A percentile compares a stretch with the other conserved stretches of the same genome.
Evolutionary conservation across 2,888 invertebrate species (phyloP).

Genomic region (Watsonalla cultraria): DNA sequence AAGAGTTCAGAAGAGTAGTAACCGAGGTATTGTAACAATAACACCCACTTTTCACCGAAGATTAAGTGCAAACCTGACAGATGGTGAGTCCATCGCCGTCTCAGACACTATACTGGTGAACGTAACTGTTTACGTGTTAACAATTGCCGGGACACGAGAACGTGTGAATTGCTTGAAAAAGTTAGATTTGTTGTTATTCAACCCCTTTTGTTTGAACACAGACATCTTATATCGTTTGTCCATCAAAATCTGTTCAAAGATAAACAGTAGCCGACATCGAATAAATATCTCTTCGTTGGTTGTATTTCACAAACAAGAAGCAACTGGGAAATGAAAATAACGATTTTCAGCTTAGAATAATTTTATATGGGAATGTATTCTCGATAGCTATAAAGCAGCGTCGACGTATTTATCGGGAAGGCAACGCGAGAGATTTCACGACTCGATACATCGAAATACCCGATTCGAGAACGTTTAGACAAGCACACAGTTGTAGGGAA

Average conservation of each 20-base stretch:
- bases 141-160: no score
- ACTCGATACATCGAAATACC: constrained; percentile 33
- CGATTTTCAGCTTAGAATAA: constrained; percentile 28
- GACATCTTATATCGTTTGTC: not conserved
- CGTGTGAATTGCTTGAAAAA: no score
- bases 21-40: no score
- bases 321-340: constrained; percentile 26
- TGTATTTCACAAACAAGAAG: constrained; percentile 17
- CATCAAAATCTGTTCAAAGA: not conserved
- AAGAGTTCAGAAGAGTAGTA: no score
- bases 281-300: not conserved
- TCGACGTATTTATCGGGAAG: constrained; percentile 29
- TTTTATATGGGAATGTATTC: constrained; percentile 31
- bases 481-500: constrained; percentile 20
- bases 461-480: constrained; percentile 18
- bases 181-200: no score
- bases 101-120: no score
- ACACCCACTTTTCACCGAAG: no score
- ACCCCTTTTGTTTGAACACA: no score
- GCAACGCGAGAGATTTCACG: constrained; percentile 38
- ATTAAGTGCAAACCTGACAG: no score
- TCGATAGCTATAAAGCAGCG: constrained; percentile 27
- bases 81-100: no score
- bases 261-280: not conserved
- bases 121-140: no score